A percentile compares a stretch with the other conserved stretches of the same genome.
Conservation (phyloP, 2,797 vertebrate genomes). For the Odontamblyopus rebecca region DNA sequence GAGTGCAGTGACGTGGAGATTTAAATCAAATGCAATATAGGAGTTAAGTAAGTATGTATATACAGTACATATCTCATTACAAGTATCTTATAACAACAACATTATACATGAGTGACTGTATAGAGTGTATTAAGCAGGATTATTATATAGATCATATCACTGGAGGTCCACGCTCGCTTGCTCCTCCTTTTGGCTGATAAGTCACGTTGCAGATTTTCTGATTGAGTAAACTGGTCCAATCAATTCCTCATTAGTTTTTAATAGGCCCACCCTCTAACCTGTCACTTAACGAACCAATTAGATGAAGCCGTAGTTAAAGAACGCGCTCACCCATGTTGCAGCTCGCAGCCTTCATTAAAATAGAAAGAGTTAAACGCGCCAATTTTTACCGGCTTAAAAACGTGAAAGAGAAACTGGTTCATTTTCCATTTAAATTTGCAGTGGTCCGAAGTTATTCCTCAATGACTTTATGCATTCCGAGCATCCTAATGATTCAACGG, state of each 20-base stretch:
- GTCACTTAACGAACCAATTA: conserved; percentile 1
- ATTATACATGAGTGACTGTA: neutral
- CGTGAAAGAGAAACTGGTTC: too few relatives aligned
- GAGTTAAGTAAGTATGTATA: too few relatives aligned
- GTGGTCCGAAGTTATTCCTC: too few relatives aligned
- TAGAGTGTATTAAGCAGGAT: neutral
- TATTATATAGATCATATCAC: neutral
- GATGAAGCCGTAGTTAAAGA: neutral
- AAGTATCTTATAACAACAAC: too few relatives aligned
- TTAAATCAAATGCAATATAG: neutral
- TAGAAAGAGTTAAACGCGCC: neutral
- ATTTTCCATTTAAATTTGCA: too few relatives aligned
- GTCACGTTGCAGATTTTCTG: neutral
- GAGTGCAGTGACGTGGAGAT: too few relatives aligned
- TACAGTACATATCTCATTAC: too few relatives aligned
- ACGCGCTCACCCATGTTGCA: neutral
- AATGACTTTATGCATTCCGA: too few relatives aligned
- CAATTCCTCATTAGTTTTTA: neutral
- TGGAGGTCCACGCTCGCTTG: neutral
- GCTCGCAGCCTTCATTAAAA: neutral
- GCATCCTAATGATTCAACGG: too few relatives aligned
- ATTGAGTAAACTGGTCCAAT: neutral
- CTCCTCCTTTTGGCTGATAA: neutral
- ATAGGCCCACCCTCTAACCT: conserved; percentile 16
- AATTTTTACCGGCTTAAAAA: too few relatives aligned